Conservation (phyloP, 2,888 invertebrate genomes). For the Abscondita cerata region DNA sequence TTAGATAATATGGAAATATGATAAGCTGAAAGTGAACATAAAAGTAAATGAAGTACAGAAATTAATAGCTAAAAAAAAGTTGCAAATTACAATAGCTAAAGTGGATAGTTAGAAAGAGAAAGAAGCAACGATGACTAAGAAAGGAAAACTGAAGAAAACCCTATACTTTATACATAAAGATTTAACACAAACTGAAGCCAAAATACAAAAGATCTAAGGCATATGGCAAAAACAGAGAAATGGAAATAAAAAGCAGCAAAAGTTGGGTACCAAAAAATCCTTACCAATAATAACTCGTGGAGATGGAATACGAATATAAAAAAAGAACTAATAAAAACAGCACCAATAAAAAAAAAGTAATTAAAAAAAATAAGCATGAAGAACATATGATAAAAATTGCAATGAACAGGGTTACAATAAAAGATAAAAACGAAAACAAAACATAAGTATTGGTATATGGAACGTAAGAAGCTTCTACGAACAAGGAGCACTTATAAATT, state of each 20-base stretch:
- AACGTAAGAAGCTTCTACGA: background rate
- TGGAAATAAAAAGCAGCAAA: background rate
- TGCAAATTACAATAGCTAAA: no score
- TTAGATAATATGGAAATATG: no score
- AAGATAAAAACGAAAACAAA: background rate
- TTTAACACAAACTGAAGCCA: background rate
- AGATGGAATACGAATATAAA: conserved; percentile 6
- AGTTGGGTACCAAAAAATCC: conserved; percentile 10
- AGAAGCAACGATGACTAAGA: no score
- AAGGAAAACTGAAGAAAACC: no score
- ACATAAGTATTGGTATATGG: background rate
- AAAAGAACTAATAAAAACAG: conserved; percentile 4
- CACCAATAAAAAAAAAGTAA: conserved; percentile 8
- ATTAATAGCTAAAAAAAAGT: no score
- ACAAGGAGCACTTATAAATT: background rate
- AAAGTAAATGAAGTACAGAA: no score
- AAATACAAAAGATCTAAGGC: conserved; percentile 8
- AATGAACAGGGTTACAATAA: background rate
- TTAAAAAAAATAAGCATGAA: background rate
- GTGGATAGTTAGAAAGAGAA: no score
- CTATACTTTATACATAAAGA: no score
- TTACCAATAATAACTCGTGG: conserved; percentile 5
- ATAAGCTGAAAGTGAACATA: no score
- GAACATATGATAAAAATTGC: background rate
- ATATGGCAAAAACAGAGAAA: conserved; percentile 5